These are phyloP conservation scores for Cyphomyrmex costatus DNA, from an alignment of 1,140 invertebrate genomes.

Conservation along the genomic window DNA sequence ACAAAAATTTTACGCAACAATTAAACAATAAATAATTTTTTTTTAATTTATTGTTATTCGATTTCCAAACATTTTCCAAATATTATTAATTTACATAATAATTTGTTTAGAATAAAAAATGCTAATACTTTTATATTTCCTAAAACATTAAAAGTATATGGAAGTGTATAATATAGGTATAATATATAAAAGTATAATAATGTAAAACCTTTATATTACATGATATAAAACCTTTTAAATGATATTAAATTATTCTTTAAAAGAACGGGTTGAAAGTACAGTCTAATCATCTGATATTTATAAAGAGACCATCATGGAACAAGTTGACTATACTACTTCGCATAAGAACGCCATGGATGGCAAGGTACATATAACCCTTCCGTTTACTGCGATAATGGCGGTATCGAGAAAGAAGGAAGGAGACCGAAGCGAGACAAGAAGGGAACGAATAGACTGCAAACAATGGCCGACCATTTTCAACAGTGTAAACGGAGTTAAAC, in stretches of 20 bases:
- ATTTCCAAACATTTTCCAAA: neutral
- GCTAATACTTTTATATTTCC: neutral
- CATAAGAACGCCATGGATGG: neutral
- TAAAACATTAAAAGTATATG: neutral
- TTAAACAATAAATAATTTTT: neutral
- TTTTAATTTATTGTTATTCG: neutral
- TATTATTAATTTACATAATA: neutral
- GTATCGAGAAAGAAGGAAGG: conserved; percentile 39
- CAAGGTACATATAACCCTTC: conserved; percentile 62
- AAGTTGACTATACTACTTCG: conserved; percentile 8
- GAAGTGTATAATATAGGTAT: no score
- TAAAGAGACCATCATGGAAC: conserved; percentile 7
- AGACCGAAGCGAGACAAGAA: conserved; percentile 29
- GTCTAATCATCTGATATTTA: conserved; percentile 66
- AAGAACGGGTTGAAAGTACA: conserved; percentile 7
- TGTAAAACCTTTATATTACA: neutral
- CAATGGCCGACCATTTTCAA: conserved; percentile 57
- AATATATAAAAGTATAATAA: no score
- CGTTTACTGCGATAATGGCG: conserved; percentile 68
- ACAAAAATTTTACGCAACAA: neutral
- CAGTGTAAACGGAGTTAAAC: conserved; percentile 57
- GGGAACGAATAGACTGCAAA: conserved; percentile 54
- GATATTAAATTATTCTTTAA: neutral
- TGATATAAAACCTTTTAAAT: neutral
- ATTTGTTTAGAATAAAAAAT: neutral